These are phyloP conservation scores for Leptodactylus fuscus DNA, from an alignment of 2,113 vertebrate species.

Conservation along the genomic window DNA sequence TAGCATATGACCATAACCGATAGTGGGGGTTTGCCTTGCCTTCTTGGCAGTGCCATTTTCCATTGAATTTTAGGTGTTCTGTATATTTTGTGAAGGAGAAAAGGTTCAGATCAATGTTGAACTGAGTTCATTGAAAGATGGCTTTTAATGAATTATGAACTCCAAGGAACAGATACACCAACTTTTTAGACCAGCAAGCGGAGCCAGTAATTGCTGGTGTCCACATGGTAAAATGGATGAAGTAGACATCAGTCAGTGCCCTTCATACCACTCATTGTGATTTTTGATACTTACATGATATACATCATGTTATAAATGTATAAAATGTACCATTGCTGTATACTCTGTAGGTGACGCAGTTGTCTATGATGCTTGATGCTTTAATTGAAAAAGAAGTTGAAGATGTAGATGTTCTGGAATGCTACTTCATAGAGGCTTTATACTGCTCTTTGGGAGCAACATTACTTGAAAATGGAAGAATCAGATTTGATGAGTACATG, in stretches of 20 bases:
- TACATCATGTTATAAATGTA: too few relatives aligned
- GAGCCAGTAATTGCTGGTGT: not conserved
- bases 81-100: too few relatives aligned
- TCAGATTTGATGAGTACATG: slow-evolving; percentile 83
- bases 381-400: slow-evolving; percentile 74
- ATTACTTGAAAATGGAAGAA: slow-evolving; percentile 79
- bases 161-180: not conserved
- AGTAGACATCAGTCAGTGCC: not conserved
- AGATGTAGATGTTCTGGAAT: slow-evolving; percentile 79
- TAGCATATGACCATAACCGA: too few relatives aligned
- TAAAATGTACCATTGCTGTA: too few relatives aligned
- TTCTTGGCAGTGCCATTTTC: too few relatives aligned
- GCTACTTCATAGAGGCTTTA: slow-evolving; percentile 91
- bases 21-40: too few relatives aligned
- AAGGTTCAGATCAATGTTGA: too few relatives aligned
- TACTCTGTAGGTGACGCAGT: slow-evolving; percentile 85
- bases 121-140: too few relatives aligned
- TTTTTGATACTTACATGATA: too few relatives aligned
- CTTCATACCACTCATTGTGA: not conserved
- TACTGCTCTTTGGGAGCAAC: slow-evolving; percentile 89
- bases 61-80: too few relatives aligned
- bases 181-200: not conserved
- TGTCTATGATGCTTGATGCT: slow-evolving; percentile 84
- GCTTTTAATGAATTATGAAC: not conserved
- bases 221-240: not conserved